phyloP scores from a whole-genome alignment of 2,797 vertebrate species.

The Halcyon smyrnensis region DNA sequence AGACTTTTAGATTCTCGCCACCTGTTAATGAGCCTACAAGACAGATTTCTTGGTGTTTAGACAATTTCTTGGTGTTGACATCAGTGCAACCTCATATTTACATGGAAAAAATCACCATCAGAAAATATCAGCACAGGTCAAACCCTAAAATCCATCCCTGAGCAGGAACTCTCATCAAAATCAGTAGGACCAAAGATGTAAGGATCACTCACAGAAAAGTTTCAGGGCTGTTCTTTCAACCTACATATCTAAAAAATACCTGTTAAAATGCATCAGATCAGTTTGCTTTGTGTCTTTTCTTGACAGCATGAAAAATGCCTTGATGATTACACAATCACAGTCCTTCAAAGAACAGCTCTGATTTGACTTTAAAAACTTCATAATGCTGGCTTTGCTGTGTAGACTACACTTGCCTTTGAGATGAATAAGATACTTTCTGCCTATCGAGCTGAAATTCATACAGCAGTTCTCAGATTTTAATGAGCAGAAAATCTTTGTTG shows the following conservation, averaged over 20 bases:
- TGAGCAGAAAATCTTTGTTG: conserved; percentile 58
- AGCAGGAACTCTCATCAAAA: neutral
- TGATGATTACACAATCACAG: conserved; percentile 25
- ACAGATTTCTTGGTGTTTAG: neutral
- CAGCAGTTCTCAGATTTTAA: conserved; percentile 46
- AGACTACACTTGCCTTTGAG: conserved; percentile 24
- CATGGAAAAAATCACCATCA: neutral
- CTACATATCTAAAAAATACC: neutral
- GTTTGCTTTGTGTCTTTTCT: conserved; percentile 31
- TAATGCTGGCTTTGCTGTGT: neutral
- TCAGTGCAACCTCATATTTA: neutral
- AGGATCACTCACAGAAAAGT: neutral
- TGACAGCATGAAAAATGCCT: conserved; percentile 29
- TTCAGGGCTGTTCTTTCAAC: conserved; percentile 2
- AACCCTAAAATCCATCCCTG: neutral
- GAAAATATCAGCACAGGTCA: neutral
- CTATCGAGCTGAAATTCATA: conserved; percentile 25
- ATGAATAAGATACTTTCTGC: neutral
- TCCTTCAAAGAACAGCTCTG: conserved; percentile 51
- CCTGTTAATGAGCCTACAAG: neutral
- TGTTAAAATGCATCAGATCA: neutral
- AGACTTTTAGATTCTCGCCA: neutral
- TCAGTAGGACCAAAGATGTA: neutral
- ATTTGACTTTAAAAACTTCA: conserved; percentile 25
- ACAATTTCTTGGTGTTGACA: neutral